Percentiles rank a stretch among this genome's conserved stretches.
Evolutionary conservation across 2,888 invertebrate genomes (phyloP).

Genomic region (Laothoe populi): DNA sequence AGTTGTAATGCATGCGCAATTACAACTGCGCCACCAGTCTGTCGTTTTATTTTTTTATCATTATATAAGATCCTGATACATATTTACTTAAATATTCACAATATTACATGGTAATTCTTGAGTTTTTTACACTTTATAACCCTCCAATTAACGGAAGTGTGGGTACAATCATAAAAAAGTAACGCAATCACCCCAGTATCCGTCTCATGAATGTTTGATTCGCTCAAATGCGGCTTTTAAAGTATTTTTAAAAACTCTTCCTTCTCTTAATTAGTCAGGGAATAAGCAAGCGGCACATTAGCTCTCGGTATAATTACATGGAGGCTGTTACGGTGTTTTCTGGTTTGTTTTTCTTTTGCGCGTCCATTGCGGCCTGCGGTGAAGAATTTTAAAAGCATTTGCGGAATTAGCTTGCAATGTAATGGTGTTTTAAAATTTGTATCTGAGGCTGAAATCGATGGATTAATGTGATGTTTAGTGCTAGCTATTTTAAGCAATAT

Average conservation of each 20-base stretch:
- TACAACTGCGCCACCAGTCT: no score
- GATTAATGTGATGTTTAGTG: constrained; percentile 13
- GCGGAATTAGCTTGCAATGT: constrained; percentile 68
- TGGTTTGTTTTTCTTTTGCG: constrained; percentile 55
- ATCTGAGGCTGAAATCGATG: constrained; percentile 24
- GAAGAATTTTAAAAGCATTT: constrained; percentile 80
- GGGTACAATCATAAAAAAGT: constrained; percentile 9
- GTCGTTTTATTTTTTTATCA: no score
- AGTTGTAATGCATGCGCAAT: no score
- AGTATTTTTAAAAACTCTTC: constrained; percentile 74
- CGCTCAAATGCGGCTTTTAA: constrained; percentile 61
- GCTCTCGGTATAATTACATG: constrained; percentile 81
- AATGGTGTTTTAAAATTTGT: constrained; percentile 37
- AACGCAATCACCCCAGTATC: constrained; percentile 55
- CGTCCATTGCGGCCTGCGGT: constrained; percentile 69
- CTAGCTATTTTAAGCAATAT: no score
- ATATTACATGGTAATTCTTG: no score
- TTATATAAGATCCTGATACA: no score
- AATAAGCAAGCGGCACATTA: constrained; percentile 83
- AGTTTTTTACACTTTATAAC: neutral
- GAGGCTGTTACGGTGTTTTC: constrained; percentile 58
- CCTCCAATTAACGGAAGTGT: neutral
- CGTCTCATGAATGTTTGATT: constrained; percentile 79
- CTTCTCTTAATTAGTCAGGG: constrained; percentile 82
- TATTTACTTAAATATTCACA: no score